Conservation (phyloP, 1,140 invertebrate species). For the Microplitis mediator region DNA sequence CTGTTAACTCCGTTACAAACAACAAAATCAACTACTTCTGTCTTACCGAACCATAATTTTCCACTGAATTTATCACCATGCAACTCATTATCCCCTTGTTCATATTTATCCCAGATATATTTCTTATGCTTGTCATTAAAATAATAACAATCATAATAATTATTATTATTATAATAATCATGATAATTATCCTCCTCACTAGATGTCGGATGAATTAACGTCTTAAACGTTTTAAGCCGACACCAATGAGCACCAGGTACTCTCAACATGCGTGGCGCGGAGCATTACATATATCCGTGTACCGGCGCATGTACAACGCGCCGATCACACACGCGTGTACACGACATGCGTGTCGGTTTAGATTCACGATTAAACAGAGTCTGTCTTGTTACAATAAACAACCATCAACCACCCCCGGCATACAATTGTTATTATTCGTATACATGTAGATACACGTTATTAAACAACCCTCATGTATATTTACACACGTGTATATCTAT, state of each 20-base stretch:
- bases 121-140: too few species aligned
- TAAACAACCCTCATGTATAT: not conserved
- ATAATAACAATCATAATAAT: not conserved
- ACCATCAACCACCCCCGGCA: not conserved
- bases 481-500: constrained; percentile 17
- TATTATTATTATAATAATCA: not conserved
- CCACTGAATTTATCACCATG: not conserved
- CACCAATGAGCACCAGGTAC: not conserved
- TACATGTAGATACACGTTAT: too few species aligned
- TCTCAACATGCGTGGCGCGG: constrained; percentile 17
- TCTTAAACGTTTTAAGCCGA: not conserved
- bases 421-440: not conserved
- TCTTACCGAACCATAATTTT: not conserved
- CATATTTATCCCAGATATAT: not conserved
- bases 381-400: constrained; percentile 4
- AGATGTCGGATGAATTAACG: not conserved
- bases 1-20: too few species aligned
- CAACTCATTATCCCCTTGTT: not conserved
- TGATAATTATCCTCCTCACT: not conserved
- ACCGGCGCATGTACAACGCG: constrained; percentile 13
- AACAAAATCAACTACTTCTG: not conserved
- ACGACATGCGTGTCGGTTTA: constrained; percentile 1
- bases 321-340: constrained; percentile 15
- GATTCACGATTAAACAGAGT: not conserved
- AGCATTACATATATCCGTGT: constrained; percentile 1